Evolutionary conservation across 2,113 vertebrate species (phyloP).

Genomic region (Labeo rohita): DNA sequence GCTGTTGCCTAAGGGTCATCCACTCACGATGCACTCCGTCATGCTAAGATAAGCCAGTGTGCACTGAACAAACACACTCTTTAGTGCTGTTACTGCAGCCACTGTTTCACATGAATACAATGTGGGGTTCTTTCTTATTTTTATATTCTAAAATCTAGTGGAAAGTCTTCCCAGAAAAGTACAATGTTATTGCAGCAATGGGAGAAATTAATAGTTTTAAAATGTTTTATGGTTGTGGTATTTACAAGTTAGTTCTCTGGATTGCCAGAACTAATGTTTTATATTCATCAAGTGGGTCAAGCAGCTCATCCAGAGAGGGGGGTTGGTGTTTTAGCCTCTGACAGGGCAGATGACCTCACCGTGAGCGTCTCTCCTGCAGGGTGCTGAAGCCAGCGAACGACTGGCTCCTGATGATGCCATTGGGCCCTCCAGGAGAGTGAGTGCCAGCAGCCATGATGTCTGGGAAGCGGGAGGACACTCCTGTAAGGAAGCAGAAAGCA

Average conservation of each 20-base stretch:
- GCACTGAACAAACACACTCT: background rate
- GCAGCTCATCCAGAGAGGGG: background rate
- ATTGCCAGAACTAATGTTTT: background rate
- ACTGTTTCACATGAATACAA: background rate
- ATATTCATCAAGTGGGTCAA: background rate
- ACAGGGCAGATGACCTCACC: constrained; percentile 72
- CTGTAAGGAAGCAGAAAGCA: constrained; percentile 73
- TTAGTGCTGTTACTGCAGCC: background rate
- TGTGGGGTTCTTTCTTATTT: background rate
- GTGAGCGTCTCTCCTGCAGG: constrained; percentile 91
- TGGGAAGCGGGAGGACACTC: constrained; percentile 85
- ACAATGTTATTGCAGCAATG: too few relatives aligned
- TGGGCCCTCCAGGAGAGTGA: constrained; percentile 94
- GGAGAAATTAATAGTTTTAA: background rate
- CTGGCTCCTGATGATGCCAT: constrained; percentile 97
- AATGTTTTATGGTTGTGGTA: background rate
- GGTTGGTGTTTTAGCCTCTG: background rate
- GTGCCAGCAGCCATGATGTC: constrained; percentile 95
- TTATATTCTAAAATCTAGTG: background rate
- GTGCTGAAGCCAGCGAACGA: constrained; percentile 98
- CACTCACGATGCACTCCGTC: constrained; percentile 21
- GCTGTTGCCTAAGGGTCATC: constrained; percentile 48
- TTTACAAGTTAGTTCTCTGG: background rate
- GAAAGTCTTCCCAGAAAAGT: background rate
- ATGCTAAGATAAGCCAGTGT: background rate